A percentile compares a stretch with the other conserved stretches of the same genome.
These are phyloP conservation scores for Procavia capensis DNA, from an alignment of 2,113 vertebrate species.

Conservation along the genomic window DNA sequence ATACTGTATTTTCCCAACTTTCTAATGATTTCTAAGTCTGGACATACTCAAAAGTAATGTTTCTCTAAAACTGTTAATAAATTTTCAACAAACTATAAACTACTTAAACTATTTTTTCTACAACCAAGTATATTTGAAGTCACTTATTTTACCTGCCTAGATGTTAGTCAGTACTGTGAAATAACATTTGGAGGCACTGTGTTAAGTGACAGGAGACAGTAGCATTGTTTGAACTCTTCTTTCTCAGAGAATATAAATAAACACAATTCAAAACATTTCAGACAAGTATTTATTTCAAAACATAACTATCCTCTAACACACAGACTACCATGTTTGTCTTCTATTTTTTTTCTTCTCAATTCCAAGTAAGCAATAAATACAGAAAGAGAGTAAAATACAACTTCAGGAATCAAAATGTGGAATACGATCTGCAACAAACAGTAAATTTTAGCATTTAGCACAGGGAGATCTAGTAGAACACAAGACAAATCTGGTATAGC, in stretches of 20 bases:
- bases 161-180: background rate
- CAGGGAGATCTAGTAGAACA: background rate
- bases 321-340: conserved; percentile 31
- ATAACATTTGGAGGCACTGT: background rate
- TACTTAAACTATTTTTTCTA: conserved; percentile 14
- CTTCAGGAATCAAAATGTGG: background rate
- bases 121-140: conserved; percentile 16
- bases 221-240: background rate
- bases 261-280: conserved; percentile 6
- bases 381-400: background rate
- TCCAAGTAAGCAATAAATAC: conserved; percentile 43
- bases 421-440: background rate
- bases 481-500: background rate
- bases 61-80: conserved; percentile 51
- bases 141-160: background rate
- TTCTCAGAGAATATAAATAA: conserved; percentile 33
- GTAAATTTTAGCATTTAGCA: background rate
- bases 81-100: background rate
- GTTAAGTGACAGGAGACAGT: background rate
- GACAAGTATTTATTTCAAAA: conserved; percentile 21
- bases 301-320: conserved; percentile 15
- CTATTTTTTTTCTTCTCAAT: conserved; percentile 37
- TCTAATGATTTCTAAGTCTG: background rate
- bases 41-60: conserved; percentile 21
- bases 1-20: background rate